These are phyloP conservation scores for Chaetodon auriga DNA, from an alignment of 2,113 vertebrate genomes.

Conservation along the genomic window DNA sequence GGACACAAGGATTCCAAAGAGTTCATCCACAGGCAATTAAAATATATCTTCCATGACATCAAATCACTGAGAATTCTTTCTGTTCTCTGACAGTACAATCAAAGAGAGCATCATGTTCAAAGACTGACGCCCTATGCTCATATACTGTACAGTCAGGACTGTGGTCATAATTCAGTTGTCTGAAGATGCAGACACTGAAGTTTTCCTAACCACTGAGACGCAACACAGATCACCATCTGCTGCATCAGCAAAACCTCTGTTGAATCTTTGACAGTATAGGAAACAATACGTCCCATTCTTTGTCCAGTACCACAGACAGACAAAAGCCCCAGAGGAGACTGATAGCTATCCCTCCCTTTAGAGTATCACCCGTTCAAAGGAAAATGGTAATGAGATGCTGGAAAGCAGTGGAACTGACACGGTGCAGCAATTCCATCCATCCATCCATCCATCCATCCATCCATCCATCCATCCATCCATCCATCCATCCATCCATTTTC, in stretches of 20 bases:
- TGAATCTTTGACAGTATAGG: conserved; percentile 50
- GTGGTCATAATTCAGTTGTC: not conserved
- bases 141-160: not conserved
- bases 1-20: not conserved
- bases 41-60: not conserved
- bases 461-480: no score
- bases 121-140: not conserved
- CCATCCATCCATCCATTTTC: no score
- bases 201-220: not conserved
- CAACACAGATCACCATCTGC: conserved; percentile 20
- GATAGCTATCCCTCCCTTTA: conserved; percentile 48
- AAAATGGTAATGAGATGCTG: conserved; percentile 63
- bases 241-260: conserved; percentile 31
- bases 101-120: not conserved
- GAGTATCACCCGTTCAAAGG: conserved; percentile 43
- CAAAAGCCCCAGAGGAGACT: conserved; percentile 45
- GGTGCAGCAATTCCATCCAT: conserved; percentile 1
- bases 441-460: no score
- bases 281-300: conserved; percentile 48
- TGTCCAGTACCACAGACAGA: conserved; percentile 24
- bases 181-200: not conserved
- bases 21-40: not conserved
- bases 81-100: not conserved
- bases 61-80: not conserved
- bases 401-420: conserved; percentile 10